Evolutionary conservation across 2,888 invertebrate genomes (phyloP).

Genomic region (Branchellion lobata): DNA sequence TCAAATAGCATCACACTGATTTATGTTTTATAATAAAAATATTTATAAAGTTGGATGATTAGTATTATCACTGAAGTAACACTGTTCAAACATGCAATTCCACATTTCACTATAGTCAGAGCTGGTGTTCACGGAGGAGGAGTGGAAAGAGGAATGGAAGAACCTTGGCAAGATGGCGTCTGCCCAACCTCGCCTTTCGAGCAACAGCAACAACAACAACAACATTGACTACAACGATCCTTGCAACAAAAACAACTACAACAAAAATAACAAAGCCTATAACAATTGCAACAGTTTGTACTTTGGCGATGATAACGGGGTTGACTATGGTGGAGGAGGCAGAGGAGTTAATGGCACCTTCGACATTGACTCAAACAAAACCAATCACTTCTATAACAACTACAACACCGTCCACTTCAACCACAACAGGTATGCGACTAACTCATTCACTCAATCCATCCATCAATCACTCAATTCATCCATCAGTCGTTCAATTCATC

Average conservation of each 20-base stretch:
- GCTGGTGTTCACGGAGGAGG: slow-evolving; percentile 73
- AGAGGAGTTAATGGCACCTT: neutral
- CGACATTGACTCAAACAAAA: slow-evolving; percentile 53
- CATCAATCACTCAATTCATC: no score
- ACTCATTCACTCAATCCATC: no score
- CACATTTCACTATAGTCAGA: slow-evolving; percentile 65
- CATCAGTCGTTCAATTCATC: no score
- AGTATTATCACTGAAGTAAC: no score
- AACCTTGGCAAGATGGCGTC: slow-evolving; percentile 71
- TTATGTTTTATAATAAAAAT: no score
- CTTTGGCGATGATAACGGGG: neutral
- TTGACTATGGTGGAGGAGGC: neutral
- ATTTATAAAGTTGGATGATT: no score
- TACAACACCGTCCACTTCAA: slow-evolving; percentile 23
- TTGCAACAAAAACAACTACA: neutral
- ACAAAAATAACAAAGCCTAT: neutral
- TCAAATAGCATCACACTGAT: no score
- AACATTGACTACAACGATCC: neutral
- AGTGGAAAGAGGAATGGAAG: slow-evolving; percentile 79
- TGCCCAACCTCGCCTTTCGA: slow-evolving; percentile 66
- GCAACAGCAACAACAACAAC: neutral
- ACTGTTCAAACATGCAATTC: no score
- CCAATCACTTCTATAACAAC: slow-evolving; percentile 29
- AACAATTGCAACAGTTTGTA: no score
- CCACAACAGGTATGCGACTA: slow-evolving; percentile 10